phyloP scores from a whole-genome alignment of 2,797 vertebrate genomes.

The Iguana delicatissima region DNA sequence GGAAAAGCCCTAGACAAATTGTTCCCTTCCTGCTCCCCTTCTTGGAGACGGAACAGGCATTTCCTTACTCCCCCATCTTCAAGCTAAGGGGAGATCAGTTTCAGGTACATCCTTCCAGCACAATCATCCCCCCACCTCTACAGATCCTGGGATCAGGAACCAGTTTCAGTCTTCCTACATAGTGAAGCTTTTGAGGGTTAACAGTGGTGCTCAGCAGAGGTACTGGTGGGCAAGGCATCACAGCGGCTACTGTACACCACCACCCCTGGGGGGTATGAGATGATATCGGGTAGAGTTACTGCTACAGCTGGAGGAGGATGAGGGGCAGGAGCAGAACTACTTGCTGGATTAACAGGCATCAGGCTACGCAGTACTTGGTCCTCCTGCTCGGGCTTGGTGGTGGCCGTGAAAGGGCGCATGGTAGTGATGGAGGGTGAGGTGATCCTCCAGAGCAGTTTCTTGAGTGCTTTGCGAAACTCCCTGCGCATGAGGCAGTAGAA shows the following conservation, averaged over 20 bases:
- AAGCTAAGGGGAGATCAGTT: too few species aligned
- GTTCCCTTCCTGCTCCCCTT: fast-evolving
- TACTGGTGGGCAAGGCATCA: conserved; percentile 85
- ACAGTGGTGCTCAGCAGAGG: conserved; percentile 72
- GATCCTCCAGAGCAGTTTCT: conserved; percentile 89
- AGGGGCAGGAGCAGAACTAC: not conserved
- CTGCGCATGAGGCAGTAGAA: conserved; percentile 95
- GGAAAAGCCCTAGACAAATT: not conserved
- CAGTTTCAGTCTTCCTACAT: not conserved
- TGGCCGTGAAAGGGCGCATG: conserved; percentile 88
- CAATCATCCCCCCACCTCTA: not conserved
- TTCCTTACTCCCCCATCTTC: too few species aligned
- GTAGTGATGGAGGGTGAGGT: conserved; percentile 86
- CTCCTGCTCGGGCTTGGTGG: conserved; percentile 87
- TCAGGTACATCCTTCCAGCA: not conserved
- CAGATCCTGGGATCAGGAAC: not conserved
- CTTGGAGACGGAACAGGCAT: not conserved
- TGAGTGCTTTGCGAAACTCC: conserved; percentile 94
- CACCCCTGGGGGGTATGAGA: conserved; percentile 77
- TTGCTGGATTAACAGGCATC: conserved; percentile 70
- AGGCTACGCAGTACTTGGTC: conserved; percentile 79
- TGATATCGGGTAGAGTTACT: conserved; percentile 34
- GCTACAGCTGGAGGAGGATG: conserved; percentile 80
- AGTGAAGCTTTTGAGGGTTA: not conserved
- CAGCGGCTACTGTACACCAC: conserved; percentile 85